Evolutionary conservation across 2,888 invertebrate species (phyloP).

Genomic region (Eremobia ochroleuca): DNA sequence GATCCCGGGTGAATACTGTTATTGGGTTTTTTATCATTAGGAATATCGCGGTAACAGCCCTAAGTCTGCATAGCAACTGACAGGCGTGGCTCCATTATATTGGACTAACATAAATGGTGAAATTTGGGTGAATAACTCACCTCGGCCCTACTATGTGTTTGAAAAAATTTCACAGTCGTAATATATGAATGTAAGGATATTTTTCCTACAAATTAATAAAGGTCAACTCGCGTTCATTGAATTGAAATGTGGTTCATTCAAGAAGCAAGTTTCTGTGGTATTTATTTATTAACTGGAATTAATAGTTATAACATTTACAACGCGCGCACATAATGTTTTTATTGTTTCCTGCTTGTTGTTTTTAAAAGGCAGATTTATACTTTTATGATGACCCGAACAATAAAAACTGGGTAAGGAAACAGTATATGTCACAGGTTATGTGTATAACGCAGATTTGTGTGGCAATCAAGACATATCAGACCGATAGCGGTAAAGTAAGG

Average conservation of each 20-base stretch:
- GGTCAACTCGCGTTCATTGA: slow-evolving; percentile 29
- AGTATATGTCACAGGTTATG: not conserved
- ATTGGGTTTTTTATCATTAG: not conserved
- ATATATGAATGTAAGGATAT: slow-evolving; percentile 31
- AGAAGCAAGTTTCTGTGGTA: slow-evolving; percentile 29
- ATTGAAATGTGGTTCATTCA: slow-evolving; percentile 13
- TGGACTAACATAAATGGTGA: not conserved
- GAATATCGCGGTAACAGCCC: not conserved
- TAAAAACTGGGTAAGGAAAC: not conserved
- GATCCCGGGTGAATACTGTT: not conserved
- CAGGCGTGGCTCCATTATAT: not conserved
- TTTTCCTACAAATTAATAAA: slow-evolving; percentile 16
- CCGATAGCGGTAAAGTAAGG: not conserved
- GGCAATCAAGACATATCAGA: not conserved
- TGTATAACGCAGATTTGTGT: not conserved
- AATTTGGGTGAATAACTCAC: not conserved
- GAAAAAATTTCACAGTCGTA: not conserved
- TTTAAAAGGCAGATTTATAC: not conserved
- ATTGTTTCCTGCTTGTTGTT: slow-evolving; percentile 27
- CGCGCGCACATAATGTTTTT: not conserved
- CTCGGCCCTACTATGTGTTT: not conserved
- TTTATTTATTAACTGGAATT: slow-evolving; percentile 15
- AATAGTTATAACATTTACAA: slow-evolving; percentile 2
- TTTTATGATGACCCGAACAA: not conserved
- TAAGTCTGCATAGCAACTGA: not conserved